Base-by-base conservation (phyloP, 35 echinoderm and acorn worm species). In the Holothuria glaberrima region DNA sequence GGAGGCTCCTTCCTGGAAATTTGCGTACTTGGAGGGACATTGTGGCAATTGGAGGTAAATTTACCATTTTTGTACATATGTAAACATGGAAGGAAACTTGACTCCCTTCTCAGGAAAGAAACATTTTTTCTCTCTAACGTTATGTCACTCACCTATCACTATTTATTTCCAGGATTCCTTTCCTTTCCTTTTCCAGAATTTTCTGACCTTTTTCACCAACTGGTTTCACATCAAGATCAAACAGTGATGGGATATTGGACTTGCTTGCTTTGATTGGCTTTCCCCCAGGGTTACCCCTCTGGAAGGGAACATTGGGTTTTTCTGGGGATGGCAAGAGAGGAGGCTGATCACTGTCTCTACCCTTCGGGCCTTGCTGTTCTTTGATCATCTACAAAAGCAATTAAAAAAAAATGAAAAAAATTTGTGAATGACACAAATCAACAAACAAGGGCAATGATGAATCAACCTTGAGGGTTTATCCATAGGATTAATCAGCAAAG, bases 171-270 rank as follows among this genome's bases (percentile, higher is more conserved):
- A 85, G 56, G 0, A 71, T 45, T 21, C 81, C 80, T 64, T 82
- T 66, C 27, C 89, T 65, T 48, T 91, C 89, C 35, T 91, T 91
- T 61, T 91, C 89, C 41, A 91, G 28, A n/a, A 91, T 91, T 13
- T 50, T 91, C 76, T 91, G 89, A 18, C 89, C 89, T 30, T 82
- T 65, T 20, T 82, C 76, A 12, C 68, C 84, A 36, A 92, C 89
- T 1, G 91, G 91, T 44, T 79, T 59, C 12, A 92, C 91, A 20
- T 88, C 58, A 48, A 92, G 73, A 24, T 92, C 91, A 25, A 92
- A 86, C 21, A 92, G 73, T 17, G 91, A 92, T 2, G 91, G 91
- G 54, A 92, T 92, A 30, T 62, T 77, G 68, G 35, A 13, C 20
- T 32, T 33, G 27, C 0, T 29, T 0, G 19, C 25, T 14, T 62